Conservation (phyloP, 2,113 vertebrate genomes). For the Zosterops pallidus region DNA sequence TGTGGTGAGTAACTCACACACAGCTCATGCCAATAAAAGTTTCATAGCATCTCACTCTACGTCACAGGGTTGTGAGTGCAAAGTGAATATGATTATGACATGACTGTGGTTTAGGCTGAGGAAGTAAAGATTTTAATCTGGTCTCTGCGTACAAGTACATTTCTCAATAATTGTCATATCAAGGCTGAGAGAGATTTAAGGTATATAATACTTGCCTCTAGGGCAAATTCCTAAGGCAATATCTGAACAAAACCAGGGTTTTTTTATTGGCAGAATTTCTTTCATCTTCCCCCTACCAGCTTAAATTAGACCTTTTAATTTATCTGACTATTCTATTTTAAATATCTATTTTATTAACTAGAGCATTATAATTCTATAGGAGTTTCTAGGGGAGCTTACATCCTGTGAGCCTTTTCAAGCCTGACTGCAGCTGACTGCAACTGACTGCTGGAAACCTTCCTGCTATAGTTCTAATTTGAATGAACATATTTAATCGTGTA, state of each 20-base stretch:
- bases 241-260: neutral
- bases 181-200: neutral
- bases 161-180: neutral
- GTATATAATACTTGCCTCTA: neutral
- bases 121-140: neutral
- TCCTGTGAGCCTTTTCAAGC: neutral
- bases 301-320: conserved; percentile 21
- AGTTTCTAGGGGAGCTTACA: neutral
- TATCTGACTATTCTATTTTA: neutral
- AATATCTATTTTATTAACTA: conserved; percentile 14
- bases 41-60: neutral
- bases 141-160: rapidly evolving
- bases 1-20: neutral
- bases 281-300: neutral
- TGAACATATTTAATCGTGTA: neutral
- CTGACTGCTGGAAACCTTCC: neutral
- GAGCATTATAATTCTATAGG: neutral
- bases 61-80: neutral
- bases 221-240: neutral
- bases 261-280: neutral
- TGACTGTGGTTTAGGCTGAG: neutral
- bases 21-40: neutral
- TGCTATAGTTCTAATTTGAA: neutral
- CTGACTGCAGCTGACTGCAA: neutral
- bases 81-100: neutral